phyloP scores from a whole-genome alignment of 2,888 invertebrate genomes.

The Idaea aversata region DNA sequence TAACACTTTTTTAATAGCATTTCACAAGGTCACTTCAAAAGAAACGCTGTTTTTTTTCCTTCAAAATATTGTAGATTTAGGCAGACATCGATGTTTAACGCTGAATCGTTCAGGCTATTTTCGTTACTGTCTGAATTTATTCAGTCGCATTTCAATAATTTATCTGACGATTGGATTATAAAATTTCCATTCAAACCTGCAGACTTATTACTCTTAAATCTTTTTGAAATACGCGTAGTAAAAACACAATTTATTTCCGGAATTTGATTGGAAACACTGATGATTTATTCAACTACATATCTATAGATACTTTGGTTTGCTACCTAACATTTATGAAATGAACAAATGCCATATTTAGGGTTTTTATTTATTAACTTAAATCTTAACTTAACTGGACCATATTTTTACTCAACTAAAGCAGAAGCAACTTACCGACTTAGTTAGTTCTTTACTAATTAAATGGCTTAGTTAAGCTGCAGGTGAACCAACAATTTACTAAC shows the following conservation, averaged over 20 bases:
- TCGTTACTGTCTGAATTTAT: not conserved
- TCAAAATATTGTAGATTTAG: not conserved
- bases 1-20: conserved; percentile 18
- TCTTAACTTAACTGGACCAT: no score
- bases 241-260: not conserved
- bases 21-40: conserved; percentile 10
- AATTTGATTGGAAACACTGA: not conserved
- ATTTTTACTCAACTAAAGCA: not conserved
- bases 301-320: no score
- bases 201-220: not conserved
- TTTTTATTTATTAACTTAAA: no score
- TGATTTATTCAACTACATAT: no score
- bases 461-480: not conserved
- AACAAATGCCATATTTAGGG: no score
- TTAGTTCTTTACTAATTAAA: not conserved
- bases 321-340: no score
- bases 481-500: not conserved
- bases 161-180: not conserved
- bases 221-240: not conserved
- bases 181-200: not conserved
- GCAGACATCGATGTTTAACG: not conserved
- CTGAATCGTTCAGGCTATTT: not conserved
- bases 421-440: not conserved
- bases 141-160: not conserved
- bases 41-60: conserved; percentile 7